phyloP scores from a whole-genome alignment of 2,888 invertebrate species.

The Epiblema foenella region DNA sequence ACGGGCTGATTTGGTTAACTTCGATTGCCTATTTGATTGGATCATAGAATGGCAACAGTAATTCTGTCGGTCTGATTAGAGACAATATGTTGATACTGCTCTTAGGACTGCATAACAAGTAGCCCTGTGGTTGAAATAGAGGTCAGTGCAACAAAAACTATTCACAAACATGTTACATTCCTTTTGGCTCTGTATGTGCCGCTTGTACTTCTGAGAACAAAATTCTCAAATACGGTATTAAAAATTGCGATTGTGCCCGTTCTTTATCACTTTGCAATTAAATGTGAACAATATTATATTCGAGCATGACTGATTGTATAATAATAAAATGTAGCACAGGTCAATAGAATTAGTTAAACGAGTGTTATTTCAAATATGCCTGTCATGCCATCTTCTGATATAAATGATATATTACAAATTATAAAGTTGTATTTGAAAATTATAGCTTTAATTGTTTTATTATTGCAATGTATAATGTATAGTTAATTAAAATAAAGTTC shows the following conservation, averaged over 20 bases:
- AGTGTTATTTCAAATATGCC: neutral
- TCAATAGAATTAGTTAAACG: neutral
- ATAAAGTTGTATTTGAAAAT: constrained; percentile 9
- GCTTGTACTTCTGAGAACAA: neutral
- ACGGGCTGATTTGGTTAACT: neutral
- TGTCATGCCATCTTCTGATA: constrained; percentile 7
- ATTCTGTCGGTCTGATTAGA: too few species aligned
- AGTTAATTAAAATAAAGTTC: constrained; percentile 16
- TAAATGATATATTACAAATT: constrained; percentile 15
- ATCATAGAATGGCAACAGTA: too few species aligned
- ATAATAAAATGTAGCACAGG: constrained; percentile 17
- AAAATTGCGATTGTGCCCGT: neutral
- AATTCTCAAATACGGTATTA: neutral
- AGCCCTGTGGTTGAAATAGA: neutral
- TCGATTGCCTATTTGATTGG: neutral
- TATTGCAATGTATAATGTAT: constrained; percentile 23
- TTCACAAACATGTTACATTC: constrained; percentile 14
- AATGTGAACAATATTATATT: constrained; percentile 21
- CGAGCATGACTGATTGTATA: constrained; percentile 27
- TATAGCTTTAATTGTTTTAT: constrained; percentile 27
- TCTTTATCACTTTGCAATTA: neutral
- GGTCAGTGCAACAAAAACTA: constrained; percentile 8
- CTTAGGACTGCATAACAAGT: too few species aligned
- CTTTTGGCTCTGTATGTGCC: neutral
- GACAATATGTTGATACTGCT: too few species aligned